A percentile compares a stretch with the other conserved stretches of the same genome.
These are phyloP conservation scores for Megastigmus dorsalis DNA, from an alignment of 2,888 invertebrate genomes.

Conservation along the genomic window DNA sequence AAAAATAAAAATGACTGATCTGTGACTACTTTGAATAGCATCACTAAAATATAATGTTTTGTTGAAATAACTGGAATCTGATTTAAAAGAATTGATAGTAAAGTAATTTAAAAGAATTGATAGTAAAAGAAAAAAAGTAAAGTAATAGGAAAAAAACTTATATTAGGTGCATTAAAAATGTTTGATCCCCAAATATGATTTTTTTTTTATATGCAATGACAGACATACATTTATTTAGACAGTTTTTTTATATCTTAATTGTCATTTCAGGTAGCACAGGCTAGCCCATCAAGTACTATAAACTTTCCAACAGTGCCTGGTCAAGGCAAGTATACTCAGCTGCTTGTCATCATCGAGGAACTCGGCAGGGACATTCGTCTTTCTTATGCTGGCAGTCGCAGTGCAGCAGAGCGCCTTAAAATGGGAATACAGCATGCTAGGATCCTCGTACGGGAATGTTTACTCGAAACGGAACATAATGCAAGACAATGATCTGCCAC, in stretches of 20 bases:
- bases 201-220: no score
- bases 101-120: neutral
- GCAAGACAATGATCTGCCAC: conserved; percentile 71
- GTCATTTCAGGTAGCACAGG: conserved; percentile 63
- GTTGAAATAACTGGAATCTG: neutral
- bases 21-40: no score
- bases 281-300: conserved; percentile 71
- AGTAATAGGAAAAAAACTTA: no score
- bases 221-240: no score
- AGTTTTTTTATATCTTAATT: conserved; percentile 1
- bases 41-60: no score
- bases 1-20: no score
- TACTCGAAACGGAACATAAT: conserved; percentile 72
- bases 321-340: conserved; percentile 73
- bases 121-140: neutral
- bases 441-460: conserved; percentile 71
- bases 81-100: neutral
- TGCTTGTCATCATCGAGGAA: conserved; percentile 74
- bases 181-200: no score
- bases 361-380: conserved; percentile 74
- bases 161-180: no score
- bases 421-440: conserved; percentile 73
- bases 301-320: conserved; percentile 72
- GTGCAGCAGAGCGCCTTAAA: conserved; percentile 72
- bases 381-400: conserved; percentile 72